Evolutionary conservation across 2,113 vertebrate genomes (phyloP).

Genomic region (Ammodramus savannarum): DNA sequence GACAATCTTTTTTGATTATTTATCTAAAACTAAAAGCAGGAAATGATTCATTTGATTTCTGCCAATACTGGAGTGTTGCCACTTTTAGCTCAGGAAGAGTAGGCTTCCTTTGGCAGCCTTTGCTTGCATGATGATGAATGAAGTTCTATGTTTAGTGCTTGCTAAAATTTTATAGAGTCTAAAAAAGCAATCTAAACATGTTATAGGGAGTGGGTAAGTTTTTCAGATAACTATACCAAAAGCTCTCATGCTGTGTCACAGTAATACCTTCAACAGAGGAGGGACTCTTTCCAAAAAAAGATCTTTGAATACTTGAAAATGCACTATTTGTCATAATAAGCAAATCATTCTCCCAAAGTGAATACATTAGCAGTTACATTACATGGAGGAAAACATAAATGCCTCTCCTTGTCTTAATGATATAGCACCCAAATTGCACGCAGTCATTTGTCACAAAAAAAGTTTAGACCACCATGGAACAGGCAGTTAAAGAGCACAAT

Average conservation of each 20-base stretch:
- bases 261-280: conserved; percentile 49
- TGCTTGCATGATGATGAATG: conserved; percentile 89
- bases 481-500: neutral
- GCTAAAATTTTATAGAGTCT: conserved; percentile 83
- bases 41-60: conserved; percentile 91
- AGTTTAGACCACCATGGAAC: conserved; percentile 24
- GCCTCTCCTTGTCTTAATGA: conserved; percentile 42
- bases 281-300: conserved; percentile 5
- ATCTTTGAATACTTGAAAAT: conserved; percentile 30
- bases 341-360: neutral
- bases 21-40: conserved; percentile 83
- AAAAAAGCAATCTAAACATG: conserved; percentile 80
- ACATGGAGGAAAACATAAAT: conserved; percentile 36
- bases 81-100: conserved; percentile 88
- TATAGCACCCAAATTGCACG: conserved; percentile 16
- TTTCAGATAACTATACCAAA: conserved; percentile 66
- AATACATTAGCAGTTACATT: neutral
- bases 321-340: conserved; percentile 37
- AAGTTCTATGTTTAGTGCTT: conserved; percentile 89
- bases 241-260: conserved; percentile 55
- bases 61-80: conserved; percentile 86
- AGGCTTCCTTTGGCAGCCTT: conserved; percentile 84
- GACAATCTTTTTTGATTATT: conserved; percentile 85
- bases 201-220: conserved; percentile 58
- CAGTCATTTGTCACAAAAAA: conserved; percentile 35